These are phyloP conservation scores for Chrysolina americana DNA, from an alignment of 2,888 invertebrate species.

Conservation along the genomic window DNA sequence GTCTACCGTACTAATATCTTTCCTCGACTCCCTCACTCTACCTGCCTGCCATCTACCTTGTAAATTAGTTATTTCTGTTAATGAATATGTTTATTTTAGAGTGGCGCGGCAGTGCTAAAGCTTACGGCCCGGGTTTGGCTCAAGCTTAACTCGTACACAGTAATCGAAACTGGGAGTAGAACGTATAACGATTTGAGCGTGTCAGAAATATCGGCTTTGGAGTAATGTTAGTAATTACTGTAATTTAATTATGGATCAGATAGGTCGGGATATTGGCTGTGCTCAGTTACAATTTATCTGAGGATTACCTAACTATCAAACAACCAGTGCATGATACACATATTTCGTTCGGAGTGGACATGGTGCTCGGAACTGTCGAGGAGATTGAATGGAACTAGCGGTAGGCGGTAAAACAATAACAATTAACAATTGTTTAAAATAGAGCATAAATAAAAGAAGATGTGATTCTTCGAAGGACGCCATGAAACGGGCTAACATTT, in stretches of 20 bases:
- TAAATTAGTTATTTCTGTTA: constrained; percentile 57
- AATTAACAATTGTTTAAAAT: too few species aligned
- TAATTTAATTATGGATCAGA: background rate
- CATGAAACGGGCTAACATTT: too few species aligned
- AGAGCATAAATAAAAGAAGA: too few species aligned
- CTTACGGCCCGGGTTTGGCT: constrained; percentile 39
- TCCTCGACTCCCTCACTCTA: constrained; percentile 1
- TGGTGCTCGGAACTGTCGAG: too few species aligned
- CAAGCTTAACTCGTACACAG: constrained; percentile 30
- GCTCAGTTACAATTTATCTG: too few species aligned
- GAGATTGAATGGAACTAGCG: too few species aligned
- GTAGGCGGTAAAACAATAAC: too few species aligned
- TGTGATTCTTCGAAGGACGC: too few species aligned
- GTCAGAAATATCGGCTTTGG: background rate
- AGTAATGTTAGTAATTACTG: background rate
- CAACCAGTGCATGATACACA: too few species aligned
- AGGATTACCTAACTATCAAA: too few species aligned
- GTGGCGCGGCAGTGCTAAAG: constrained; percentile 37
- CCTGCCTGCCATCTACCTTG: constrained; percentile 46
- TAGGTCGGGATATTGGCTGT: background rate
- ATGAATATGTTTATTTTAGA: constrained; percentile 57
- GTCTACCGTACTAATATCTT: too few species aligned
- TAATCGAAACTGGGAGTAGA: constrained; percentile 8
- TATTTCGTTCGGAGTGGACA: too few species aligned
- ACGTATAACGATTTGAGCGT: background rate